phyloP scores from a whole-genome alignment of 1,140 invertebrate genomes.

The Diprion similis region DNA sequence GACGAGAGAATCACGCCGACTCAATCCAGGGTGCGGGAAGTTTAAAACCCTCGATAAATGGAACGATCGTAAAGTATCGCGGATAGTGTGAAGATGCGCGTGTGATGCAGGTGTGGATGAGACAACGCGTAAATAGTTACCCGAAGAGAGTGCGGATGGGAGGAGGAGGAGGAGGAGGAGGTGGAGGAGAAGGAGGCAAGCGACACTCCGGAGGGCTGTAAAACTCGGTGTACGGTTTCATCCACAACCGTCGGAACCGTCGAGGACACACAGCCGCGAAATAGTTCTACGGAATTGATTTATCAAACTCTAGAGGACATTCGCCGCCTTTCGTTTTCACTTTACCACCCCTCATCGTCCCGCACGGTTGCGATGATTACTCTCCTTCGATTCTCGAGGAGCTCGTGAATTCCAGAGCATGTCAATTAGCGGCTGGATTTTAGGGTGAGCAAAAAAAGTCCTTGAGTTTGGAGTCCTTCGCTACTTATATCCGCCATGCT shows the following conservation, averaged over 20 bases:
- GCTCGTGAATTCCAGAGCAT: too few relatives aligned
- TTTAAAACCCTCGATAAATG: background rate
- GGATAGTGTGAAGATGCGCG: background rate
- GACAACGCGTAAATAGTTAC: background rate
- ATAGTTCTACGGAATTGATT: constrained; percentile 35
- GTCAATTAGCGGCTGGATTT: too few relatives aligned
- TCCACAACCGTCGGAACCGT: constrained; percentile 9
- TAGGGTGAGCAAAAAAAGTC: too few relatives aligned
- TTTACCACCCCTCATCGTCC: background rate
- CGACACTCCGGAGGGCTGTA: constrained; percentile 3
- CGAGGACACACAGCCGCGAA: constrained; percentile 22
- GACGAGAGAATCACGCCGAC: background rate
- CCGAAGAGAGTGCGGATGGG: background rate
- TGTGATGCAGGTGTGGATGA: constrained; percentile 6
- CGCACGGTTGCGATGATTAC: too few relatives aligned
- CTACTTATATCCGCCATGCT: too few relatives aligned
- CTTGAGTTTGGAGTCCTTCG: too few relatives aligned
- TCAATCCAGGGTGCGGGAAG: background rate
- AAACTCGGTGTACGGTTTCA: background rate
- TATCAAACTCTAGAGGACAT: constrained; percentile 30
- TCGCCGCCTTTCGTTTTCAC: constrained; percentile 19
- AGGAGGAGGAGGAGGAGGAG: background rate
- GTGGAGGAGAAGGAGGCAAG: background rate
- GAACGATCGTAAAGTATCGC: background rate
- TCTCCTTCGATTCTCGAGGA: too few relatives aligned